These are phyloP conservation scores for Pycnomerus fuliginosus DNA, from an alignment of 2,888 invertebrate species.

Conservation along the genomic window DNA sequence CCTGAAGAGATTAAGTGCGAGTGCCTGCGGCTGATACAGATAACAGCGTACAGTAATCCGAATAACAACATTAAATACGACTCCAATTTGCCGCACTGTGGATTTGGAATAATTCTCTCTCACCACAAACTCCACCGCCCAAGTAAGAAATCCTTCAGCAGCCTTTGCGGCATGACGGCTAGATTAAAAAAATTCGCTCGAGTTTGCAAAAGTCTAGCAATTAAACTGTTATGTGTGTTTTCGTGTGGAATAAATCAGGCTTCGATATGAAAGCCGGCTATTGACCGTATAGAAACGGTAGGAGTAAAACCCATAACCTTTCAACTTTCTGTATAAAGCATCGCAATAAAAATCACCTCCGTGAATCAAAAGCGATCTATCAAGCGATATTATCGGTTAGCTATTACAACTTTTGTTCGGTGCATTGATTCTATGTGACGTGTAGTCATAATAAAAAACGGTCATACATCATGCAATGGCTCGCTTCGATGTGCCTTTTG, in stretches of 20 bases:
- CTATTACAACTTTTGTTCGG: conserved; percentile 43
- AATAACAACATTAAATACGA: conserved; percentile 58
- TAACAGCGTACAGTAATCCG: conserved; percentile 52
- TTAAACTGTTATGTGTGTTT: no score
- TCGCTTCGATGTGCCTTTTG: conserved; percentile 32
- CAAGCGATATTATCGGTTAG: conserved; percentile 50
- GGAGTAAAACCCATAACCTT: conserved; percentile 41
- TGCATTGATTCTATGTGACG: conserved; percentile 37
- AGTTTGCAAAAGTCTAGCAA: conserved; percentile 6
- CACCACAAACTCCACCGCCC: conserved; percentile 44
- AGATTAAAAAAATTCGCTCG: no score
- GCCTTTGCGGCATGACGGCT: conserved; percentile 20
- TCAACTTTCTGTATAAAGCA: conserved; percentile 44
- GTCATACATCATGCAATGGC: conserved; percentile 43
- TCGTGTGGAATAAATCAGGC: conserved; percentile 39
- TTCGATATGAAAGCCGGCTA: conserved; percentile 40
- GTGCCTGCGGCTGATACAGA: conserved; percentile 52
- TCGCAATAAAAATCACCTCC: conserved; percentile 52
- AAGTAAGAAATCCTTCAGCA: conserved; percentile 37
- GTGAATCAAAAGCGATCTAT: conserved; percentile 50
- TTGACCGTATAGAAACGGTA: conserved; percentile 34
- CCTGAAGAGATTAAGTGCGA: conserved; percentile 49
- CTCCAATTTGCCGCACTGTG: conserved; percentile 58
- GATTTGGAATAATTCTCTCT: conserved; percentile 51
- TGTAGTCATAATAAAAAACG: conserved; percentile 43